Conservation (phyloP, 2,113 vertebrate species). For the Trochalopteron elliotii region DNA sequence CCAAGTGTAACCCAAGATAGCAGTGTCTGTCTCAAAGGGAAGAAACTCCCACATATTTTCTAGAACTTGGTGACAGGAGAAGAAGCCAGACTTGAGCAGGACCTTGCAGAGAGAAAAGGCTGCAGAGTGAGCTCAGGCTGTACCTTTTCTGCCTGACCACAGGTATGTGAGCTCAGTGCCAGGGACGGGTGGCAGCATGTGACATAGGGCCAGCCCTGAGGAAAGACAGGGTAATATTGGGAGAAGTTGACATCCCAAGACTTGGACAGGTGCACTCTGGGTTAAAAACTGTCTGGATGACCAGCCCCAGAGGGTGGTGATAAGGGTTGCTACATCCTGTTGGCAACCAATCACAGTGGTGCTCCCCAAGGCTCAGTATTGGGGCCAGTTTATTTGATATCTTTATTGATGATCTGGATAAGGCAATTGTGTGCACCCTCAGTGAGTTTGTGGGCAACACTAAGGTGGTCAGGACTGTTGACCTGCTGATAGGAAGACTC, state of each 20-base stretch:
- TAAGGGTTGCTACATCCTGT: too few relatives aligned
- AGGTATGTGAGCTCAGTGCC: fast-evolving
- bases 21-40: neutral
- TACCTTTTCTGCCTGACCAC: neutral
- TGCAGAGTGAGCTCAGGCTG: neutral
- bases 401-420: neutral
- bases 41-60: neutral
- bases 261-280: neutral
- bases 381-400: neutral
- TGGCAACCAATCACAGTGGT: neutral
- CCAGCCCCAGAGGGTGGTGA: neutral
- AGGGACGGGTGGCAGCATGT: fast-evolving
- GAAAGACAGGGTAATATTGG: neutral
- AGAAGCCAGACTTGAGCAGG: neutral
- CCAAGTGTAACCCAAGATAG: neutral
- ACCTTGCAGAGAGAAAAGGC: neutral
- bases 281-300: neutral
- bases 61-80: neutral
- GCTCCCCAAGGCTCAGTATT: neutral
- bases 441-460: neutral
- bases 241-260: neutral
- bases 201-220: neutral
- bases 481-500: neutral
- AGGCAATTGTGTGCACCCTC: neutral
- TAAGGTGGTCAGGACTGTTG: too few relatives aligned